Base-by-base conservation (phyloP, 2,797 vertebrate genomes). In the Cyclura pinguis region DNA sequence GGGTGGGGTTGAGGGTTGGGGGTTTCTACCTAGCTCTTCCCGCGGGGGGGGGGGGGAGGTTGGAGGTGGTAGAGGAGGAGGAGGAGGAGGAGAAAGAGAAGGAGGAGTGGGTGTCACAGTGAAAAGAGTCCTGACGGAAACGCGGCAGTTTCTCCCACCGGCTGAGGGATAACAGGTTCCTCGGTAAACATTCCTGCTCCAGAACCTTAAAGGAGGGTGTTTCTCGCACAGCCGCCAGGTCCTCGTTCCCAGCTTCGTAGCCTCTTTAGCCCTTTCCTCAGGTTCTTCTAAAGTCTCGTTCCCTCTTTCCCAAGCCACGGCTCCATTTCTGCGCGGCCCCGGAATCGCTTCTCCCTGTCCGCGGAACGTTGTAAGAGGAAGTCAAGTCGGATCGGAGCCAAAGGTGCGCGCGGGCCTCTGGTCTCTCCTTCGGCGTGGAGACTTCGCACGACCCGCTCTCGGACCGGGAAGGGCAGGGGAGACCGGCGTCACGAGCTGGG, bases 61-160 rank as follows among this genome's bases (percentile, higher is more conserved):
- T 73, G 69, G 69, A 69, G 47, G 47, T 35, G 82, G 42, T 47
- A 4, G 42, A 47, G 72, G 50, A 2, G 74, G 93, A 91, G 82
- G 94, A 47, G 80, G 32, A 22, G 64, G 67, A 50, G 77, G 94
- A 59, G 67, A 72, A 80, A 64, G 38, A 72, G 59, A 57, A 91
- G 86, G 73, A 84, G 59, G 62, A 84, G 88, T 50, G 80, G 74
- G 88, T 89, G 91, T 80, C 52, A 73, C 91, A 13, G 85, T 18
- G 14, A 89, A 92, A 92, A 69, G 64, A 29, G 85, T 64, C 88
- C 91, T 86, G 91, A 52, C 64, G 91, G 91, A 89, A 89, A 89
- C 88, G 20, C 84, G 32, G 74, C 87, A 18, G 84, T 74, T 83
- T 89, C 69, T 69, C 80, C 80, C 89, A 72, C 42, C 85, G 57